Evolutionary conservation across 2,888 invertebrate genomes (phyloP).

Genomic region (Papilio gigon): DNA sequence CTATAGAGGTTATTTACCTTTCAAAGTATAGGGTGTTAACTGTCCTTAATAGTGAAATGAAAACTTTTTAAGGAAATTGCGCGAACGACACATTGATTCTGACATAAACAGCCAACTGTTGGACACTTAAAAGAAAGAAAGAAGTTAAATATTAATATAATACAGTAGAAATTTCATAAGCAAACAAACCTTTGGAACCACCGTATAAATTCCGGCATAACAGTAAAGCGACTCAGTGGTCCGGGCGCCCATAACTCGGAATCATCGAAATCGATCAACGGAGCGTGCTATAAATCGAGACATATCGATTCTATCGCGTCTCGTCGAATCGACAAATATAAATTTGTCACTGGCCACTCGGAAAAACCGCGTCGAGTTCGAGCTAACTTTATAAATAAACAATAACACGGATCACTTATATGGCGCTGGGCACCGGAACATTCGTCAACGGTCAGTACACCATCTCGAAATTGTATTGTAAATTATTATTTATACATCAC

Average conservation of each 20-base stretch:
- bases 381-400: slow-evolving; percentile 79
- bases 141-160: neutral
- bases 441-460: slow-evolving; percentile 65
- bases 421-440: slow-evolving; percentile 68
- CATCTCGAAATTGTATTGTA: slow-evolving; percentile 53
- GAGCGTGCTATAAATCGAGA: slow-evolving; percentile 75
- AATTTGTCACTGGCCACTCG: slow-evolving; percentile 77
- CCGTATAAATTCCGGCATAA: slow-evolving; percentile 42
- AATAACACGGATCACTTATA: slow-evolving; percentile 71
- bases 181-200: slow-evolving; percentile 36
- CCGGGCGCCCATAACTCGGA: slow-evolving; percentile 66
- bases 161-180: slow-evolving; percentile 34
- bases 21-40: neutral
- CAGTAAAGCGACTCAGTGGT: slow-evolving; percentile 40
- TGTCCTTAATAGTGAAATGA: neutral
- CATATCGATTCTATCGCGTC: slow-evolving; percentile 78
- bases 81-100: neutral
- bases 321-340: slow-evolving; percentile 77
- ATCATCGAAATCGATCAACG: slow-evolving; percentile 77
- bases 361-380: slow-evolving; percentile 65
- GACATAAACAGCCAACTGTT: neutral
- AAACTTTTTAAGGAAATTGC: too few relatives aligned
- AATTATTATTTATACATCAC: slow-evolving; percentile 54
- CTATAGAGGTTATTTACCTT: slow-evolving; percentile 3
- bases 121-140: neutral